phyloP scores from a whole-genome alignment of 2,113 vertebrate species.

The Neodon shergylaensis region DNA sequence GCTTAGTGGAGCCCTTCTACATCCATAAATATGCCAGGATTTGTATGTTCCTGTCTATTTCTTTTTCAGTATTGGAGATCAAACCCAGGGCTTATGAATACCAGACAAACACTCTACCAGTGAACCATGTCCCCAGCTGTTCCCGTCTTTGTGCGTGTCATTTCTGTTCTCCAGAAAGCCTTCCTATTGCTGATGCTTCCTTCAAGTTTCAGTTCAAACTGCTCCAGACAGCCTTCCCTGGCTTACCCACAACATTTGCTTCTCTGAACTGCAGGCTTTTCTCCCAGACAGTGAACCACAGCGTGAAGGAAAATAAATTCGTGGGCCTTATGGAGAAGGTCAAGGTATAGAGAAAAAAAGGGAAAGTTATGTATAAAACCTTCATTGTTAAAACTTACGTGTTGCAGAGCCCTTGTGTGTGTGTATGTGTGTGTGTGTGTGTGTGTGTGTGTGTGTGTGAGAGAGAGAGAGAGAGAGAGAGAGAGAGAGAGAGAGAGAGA shows the following conservation, averaged over 20 bases:
- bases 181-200: conserved; percentile 20
- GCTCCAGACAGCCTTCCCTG: background rate
- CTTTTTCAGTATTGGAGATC: background rate
- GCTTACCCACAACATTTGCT: background rate
- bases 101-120: background rate
- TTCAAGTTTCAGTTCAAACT: conserved; percentile 39
- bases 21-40: conserved; percentile 15
- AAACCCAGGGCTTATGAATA: background rate
- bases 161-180: conserved; percentile 37
- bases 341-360: background rate
- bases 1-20: conserved; percentile 20
- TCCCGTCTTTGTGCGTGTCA: conserved; percentile 1
- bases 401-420: background rate
- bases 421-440: background rate
- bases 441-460: background rate
- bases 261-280: background rate
- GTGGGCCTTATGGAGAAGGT: background rate
- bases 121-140: background rate
- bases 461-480: background rate
- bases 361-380: conserved; percentile 2
- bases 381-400: conserved; percentile 11
- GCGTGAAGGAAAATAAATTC: conserved; percentile 3
- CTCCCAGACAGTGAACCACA: background rate
- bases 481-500: background rate
- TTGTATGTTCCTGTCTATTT: conserved; percentile 13